Base-by-base conservation (phyloP, 2,888 invertebrate genomes). In the Homarus gammarus region DNA sequence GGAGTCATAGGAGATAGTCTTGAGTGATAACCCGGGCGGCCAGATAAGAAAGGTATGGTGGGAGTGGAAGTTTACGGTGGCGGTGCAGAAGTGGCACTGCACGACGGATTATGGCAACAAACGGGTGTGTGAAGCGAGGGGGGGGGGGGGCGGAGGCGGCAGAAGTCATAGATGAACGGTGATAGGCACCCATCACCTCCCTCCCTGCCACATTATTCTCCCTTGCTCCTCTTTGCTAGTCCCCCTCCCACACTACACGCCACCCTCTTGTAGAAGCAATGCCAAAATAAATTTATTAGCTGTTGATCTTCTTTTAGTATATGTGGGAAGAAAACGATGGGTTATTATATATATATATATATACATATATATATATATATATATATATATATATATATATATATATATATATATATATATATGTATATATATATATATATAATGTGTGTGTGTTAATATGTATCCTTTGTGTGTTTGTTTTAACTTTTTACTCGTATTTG, bases 331-430 rank as follows among this genome's bases (percentile, higher is more conserved):
- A 61, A 22, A 61, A 22, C 18, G 15, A 72, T 31, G 31, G 10
- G 18, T 18, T 10, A 56, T 56, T 40, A 40, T 77, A 40, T 77
- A 77, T 44, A 77, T 77, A 44, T 78, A 0, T 44, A n/a, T 44
- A 44, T 78, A 56, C 79, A 56, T 79, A 5, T 56, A 56, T 79
- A 56, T 61, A 56, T 56, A 56, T 79, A 56, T 79, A 56, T 79
- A 5, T 79, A 56, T 79, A 56, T 79, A 56, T 79, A 56, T 79
- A 31, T 56, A 49, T 78, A 49, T 78, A 49, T 51, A 49, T 78
- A 27, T 78, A n/a, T 51, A 27, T 78, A n/a, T 78, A n/a, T 51
- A 10, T 77, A 22, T 77, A 10, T 78, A 3, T 78, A 3, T 78
- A 22, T 78, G 49, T 78, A 49, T 51, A 49, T 78, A 49, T 51